Percentiles rank a stretch among this genome's conserved stretches.
These are phyloP conservation scores for Emydura subglobosa DNA, from an alignment of 2,113 vertebrate species.

Conservation along the genomic window DNA sequence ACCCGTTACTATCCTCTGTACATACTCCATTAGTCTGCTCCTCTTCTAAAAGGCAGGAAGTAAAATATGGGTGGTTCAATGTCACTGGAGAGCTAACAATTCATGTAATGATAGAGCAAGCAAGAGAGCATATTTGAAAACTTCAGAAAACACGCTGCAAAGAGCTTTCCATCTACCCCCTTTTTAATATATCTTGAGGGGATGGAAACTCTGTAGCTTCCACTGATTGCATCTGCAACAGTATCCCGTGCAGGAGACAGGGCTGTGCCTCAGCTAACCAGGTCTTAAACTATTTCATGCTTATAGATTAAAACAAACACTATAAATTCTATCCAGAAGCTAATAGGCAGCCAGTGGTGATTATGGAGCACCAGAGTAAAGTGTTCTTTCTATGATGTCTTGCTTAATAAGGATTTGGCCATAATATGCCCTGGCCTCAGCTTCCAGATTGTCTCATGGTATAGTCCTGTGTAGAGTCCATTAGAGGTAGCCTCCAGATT, in stretches of 20 bases:
- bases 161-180: not conserved
- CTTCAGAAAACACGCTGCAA: conserved; percentile 27
- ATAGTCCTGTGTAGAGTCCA: fast-evolving
- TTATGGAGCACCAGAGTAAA: not conserved
- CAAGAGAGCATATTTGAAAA: conserved; percentile 12
- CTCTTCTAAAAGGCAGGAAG: not conserved
- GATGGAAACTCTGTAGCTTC: not conserved
- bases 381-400: not conserved
- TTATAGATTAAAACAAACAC: not conserved
- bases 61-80: conserved; percentile 7
- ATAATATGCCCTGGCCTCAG: not conserved
- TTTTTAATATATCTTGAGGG: not conserved
- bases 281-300: not conserved
- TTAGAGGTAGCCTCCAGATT: not conserved
- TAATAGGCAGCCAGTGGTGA: not conserved
- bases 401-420: not conserved
- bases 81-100: conserved; percentile 22
- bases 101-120: not conserved
- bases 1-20: fast-evolving
- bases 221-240: not conserved
- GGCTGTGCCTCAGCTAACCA: not conserved
- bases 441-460: not conserved
- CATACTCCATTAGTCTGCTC: not conserved
- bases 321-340: not conserved
- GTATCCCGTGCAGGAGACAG: not conserved